Evolutionary conservation across 2,113 vertebrate genomes (phyloP).

Genomic region (Psittacula cyanocephala): DNA sequence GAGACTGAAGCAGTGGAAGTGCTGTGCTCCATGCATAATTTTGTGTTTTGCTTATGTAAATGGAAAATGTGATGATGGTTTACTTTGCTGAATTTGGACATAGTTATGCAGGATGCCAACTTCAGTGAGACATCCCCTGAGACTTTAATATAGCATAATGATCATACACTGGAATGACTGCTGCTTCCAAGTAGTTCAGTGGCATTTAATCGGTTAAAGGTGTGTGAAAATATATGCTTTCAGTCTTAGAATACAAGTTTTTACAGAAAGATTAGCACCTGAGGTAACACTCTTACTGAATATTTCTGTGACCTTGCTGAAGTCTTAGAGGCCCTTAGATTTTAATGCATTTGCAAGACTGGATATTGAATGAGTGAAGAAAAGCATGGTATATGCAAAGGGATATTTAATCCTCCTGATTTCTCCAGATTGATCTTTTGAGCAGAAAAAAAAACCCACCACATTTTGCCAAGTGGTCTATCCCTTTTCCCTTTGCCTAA

Average conservation of each 20-base stretch:
- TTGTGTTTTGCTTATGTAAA: neutral
- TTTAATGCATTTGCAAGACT: neutral
- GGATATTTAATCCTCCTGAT: neutral
- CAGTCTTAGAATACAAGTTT: neutral
- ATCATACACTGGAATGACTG: neutral
- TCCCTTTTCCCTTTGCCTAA: neutral
- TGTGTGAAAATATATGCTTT: neutral
- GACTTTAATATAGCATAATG: neutral
- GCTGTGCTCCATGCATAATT: neutral
- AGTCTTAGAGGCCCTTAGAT: neutral
- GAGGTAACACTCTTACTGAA: neutral
- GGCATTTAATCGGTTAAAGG: neutral
- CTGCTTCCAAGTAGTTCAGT: neutral
- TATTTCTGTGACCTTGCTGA: neutral
- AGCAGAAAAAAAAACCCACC: neutral
- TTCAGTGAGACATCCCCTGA: neutral
- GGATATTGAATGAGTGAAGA: neutral
- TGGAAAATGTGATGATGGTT: neutral
- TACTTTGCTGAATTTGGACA: neutral
- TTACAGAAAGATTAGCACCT: neutral
- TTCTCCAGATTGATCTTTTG: neutral
- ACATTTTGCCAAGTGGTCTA: neutral
- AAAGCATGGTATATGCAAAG: neutral
- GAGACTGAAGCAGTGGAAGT: accelerated
- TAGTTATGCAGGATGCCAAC: neutral